phyloP scores from a whole-genome alignment of 2,888 invertebrate species.

The Oxytorus armatus region DNA sequence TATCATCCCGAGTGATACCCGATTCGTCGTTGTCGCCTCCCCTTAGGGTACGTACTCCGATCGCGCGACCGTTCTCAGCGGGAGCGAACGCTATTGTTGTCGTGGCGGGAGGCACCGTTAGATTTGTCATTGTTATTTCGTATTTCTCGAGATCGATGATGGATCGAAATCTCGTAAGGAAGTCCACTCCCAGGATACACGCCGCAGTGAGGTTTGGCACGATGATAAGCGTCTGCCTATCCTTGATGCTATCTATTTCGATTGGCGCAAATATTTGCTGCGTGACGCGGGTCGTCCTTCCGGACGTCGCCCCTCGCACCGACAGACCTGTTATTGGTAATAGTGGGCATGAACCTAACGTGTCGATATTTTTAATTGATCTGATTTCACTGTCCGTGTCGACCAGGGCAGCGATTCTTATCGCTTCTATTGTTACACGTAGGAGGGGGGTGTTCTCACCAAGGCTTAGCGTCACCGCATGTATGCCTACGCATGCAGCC shows the following conservation, averaged over 20 bases:
- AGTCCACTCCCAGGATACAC: slow-evolving; percentile 17
- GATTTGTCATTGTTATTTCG: too few relatives aligned
- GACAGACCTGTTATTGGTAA: not conserved
- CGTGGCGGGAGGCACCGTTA: too few relatives aligned
- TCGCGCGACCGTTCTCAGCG: too few relatives aligned
- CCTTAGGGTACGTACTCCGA: not conserved
- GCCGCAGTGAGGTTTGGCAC: slow-evolving; percentile 1
- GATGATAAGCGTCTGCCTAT: not conserved
- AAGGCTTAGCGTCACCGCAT: slow-evolving; percentile 43
- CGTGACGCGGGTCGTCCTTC: not conserved
- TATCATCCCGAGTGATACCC: too few relatives aligned
- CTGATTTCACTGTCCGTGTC: slow-evolving; percentile 40
- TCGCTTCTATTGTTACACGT: not conserved
- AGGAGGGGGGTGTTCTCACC: slow-evolving; percentile 9
- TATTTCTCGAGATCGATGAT: not conserved
- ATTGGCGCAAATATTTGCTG: slow-evolving; percentile 8
- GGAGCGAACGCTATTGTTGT: too few relatives aligned
- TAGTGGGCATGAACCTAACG: not conserved
- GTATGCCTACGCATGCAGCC: not conserved
- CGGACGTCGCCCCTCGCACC: not conserved
- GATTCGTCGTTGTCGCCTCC: too few relatives aligned
- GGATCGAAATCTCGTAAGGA: not conserved
- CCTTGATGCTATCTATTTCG: not conserved
- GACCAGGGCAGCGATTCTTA: not conserved
- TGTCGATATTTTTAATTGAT: not conserved